Evolutionary conservation across 1,140 invertebrate species (phyloP).

Genomic region (Triops longicaudatus): DNA sequence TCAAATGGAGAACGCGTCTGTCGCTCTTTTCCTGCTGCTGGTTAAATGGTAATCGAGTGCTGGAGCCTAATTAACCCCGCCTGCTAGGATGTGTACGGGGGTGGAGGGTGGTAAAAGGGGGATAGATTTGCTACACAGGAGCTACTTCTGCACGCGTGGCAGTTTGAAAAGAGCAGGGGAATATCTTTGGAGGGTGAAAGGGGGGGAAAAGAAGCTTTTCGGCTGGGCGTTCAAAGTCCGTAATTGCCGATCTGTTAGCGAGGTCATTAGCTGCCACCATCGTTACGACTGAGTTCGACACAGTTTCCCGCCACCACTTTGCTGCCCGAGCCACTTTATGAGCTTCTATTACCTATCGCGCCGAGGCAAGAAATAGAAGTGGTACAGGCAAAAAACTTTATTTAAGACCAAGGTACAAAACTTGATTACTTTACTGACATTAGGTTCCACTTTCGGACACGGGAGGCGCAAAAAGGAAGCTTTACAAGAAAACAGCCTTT

Average conservation of each 20-base stretch:
- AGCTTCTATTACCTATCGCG: constrained; percentile 9
- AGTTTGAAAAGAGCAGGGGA: neutral
- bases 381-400: neutral
- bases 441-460: neutral
- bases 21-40: neutral
- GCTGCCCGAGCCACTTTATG: constrained; percentile 12
- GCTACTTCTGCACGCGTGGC: constrained; percentile 5
- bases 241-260: constrained; percentile 27
- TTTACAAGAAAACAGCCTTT: neutral
- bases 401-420: neutral
- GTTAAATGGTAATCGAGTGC: constrained; percentile 12
- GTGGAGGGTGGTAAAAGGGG: neutral
- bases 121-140: neutral
- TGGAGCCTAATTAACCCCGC: constrained; percentile 7
- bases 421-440: neutral
- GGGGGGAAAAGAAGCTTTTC: neutral
- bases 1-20: neutral
- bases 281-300: constrained; percentile 20
- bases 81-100: neutral
- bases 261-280: constrained; percentile 23
- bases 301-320: constrained; percentile 22
- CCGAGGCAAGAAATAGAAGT: neutral
- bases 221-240: constrained; percentile 13
- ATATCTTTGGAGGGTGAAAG: neutral
- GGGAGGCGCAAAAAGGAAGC: constrained; percentile 13